Percentiles rank a stretch among this genome's conserved stretches.
Evolutionary conservation across 2,113 vertebrate genomes (phyloP).

Genomic region (Numida meleagris): DNA sequence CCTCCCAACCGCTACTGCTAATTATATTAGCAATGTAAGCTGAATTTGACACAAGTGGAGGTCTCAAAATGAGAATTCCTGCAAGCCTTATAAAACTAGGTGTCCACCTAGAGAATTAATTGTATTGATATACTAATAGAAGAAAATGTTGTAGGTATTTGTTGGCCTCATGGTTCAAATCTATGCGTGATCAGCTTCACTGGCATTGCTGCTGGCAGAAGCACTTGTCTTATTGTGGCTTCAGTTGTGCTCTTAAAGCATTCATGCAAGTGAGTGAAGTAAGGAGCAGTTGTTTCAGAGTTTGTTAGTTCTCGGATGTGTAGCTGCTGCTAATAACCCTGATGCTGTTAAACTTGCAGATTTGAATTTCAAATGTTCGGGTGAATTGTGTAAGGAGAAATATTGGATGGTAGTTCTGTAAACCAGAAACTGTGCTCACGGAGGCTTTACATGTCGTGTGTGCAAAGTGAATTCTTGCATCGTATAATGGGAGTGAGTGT

Average conservation of each 20-base stretch:
- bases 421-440: neutral
- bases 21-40: neutral
- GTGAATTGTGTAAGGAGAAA: neutral
- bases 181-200: neutral
- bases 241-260: neutral
- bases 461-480: neutral
- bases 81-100: neutral
- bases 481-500: accelerated
- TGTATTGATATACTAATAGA: neutral
- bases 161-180: neutral
- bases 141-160: neutral
- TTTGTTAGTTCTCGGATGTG: neutral
- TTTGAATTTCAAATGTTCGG: neutral
- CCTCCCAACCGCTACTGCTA: neutral
- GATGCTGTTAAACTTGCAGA: neutral
- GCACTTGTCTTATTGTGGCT: neutral
- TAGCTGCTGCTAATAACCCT: neutral
- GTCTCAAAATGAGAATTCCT: neutral
- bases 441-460: neutral
- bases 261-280: neutral
- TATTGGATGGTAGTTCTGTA: neutral
- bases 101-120: neutral
- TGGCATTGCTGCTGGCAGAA: neutral
- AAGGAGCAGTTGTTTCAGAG: neutral
- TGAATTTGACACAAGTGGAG: neutral